phyloP scores from a whole-genome alignment of 1,140 invertebrate genomes.

The Idris sp. region DNA sequence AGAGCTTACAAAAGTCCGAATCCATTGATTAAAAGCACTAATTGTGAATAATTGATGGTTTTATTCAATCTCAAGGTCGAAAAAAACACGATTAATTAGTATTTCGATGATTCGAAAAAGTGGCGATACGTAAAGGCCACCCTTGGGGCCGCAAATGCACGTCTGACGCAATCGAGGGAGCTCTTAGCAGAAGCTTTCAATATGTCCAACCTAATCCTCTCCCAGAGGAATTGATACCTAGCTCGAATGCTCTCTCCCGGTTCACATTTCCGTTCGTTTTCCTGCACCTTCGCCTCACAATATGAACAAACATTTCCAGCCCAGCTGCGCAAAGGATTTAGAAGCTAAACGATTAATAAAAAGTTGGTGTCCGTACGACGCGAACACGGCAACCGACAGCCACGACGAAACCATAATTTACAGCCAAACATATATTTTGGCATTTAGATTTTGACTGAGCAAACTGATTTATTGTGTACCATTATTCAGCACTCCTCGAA shows the following conservation, averaged over 20 bases:
- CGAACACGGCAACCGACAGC: slow-evolving; percentile 51
- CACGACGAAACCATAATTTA: slow-evolving; percentile 66
- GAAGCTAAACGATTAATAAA: slow-evolving; percentile 72
- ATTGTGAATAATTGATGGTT: too few species aligned
- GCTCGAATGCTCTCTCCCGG: slow-evolving; percentile 27
- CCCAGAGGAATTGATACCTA: slow-evolving; percentile 62
- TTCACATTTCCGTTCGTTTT: slow-evolving; percentile 19
- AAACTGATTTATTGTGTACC: slow-evolving; percentile 65
- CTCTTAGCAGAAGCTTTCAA: slow-evolving; percentile 71
- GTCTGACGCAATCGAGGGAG: slow-evolving; percentile 53
- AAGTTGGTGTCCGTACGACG: slow-evolving; percentile 59
- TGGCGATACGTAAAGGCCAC: slow-evolving; percentile 20
- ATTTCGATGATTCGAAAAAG: slow-evolving; percentile 20
- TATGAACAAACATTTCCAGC: slow-evolving; percentile 67
- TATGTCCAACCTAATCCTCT: slow-evolving; percentile 72
- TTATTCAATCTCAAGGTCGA: too few species aligned
- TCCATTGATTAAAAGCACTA: too few species aligned
- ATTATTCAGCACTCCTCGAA: slow-evolving; percentile 58
- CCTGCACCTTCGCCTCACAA: slow-evolving; percentile 47
- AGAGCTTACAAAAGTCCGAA: too few species aligned
- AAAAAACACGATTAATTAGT: slow-evolving; percentile 24
- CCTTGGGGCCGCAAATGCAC: slow-evolving; percentile 40
- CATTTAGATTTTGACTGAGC: slow-evolving; percentile 67
- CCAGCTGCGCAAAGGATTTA: slow-evolving; percentile 68
- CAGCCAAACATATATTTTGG: slow-evolving; percentile 65